Conservation (phyloP, 1,140 invertebrate species). For the Pachyrhynchus sulphureomaculatus region DNA sequence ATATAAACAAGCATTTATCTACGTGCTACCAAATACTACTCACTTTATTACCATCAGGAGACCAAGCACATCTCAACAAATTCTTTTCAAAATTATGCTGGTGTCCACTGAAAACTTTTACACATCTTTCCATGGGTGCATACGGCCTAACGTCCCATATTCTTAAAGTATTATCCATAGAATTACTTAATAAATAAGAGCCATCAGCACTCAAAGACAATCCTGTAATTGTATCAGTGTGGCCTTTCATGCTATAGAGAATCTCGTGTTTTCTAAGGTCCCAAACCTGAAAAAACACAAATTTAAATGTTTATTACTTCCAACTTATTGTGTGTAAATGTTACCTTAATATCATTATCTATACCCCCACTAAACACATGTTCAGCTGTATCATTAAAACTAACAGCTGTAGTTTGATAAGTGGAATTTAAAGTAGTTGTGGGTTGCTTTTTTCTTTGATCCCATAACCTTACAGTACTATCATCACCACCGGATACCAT, state of each 20-base stretch:
- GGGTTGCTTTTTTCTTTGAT: conserved; percentile 76
- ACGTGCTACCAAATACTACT: neutral
- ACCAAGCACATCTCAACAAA: conserved; percentile 85
- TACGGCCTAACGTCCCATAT: conserved; percentile 82
- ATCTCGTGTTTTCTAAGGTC: conserved; percentile 91
- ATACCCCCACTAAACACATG: conserved; percentile 89
- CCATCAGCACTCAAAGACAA: conserved; percentile 92
- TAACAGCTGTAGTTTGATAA: conserved; percentile 86
- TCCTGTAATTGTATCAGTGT: conserved; percentile 95
- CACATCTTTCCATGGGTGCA: conserved; percentile 87
- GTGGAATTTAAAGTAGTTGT: conserved; percentile 77
- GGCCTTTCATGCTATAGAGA: conserved; percentile 80
- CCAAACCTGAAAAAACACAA: conserved; percentile 65
- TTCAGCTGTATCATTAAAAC: conserved; percentile 95
- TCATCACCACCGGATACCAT: conserved; percentile 95
- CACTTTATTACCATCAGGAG: conserved; percentile 78
- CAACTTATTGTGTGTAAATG: neutral
- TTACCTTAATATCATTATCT: conserved; percentile 93
- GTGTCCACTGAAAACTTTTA: conserved; percentile 81
- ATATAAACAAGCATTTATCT: neutral
- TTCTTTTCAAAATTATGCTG: conserved; percentile 99
- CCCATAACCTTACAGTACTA: conserved; percentile 91
- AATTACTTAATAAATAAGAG: conserved; percentile 91
- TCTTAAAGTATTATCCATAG: conserved; percentile 92
- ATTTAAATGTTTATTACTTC: neutral